Evolutionary conservation across 2,888 invertebrate genomes (phyloP), one percentile per base, ranked within the genome.

Genomic region (Caenorhabditis uteleia): DNA sequence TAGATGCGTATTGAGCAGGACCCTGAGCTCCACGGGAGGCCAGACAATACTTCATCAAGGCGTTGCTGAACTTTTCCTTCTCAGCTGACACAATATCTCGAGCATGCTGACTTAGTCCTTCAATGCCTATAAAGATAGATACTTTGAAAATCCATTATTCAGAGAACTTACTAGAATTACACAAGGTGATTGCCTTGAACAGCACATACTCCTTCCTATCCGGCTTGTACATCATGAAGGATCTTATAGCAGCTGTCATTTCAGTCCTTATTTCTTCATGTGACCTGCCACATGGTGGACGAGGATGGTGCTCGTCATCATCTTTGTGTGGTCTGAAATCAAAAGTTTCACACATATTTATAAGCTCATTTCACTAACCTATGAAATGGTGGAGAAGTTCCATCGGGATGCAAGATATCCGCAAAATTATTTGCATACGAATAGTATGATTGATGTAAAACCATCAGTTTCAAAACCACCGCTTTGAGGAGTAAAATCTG

Each of bases 131-230:
- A 69, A 47, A 33, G 7, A 23, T 21, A 36, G 7, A 3, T 20
- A 27, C 38, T 10, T 34, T 0, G n/a, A 2, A 39, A 31, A 18
- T 29, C 21, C 18, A 36, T 29, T 3, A 38, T n/a, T n/a, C n/a
- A 4, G 21, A 31, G 2, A 27, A 61, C 70, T 61, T n/a, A 74
- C 71, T 54, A 16, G 74, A 50, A 59, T 71, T 74, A 45, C 69
- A 71, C 10, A 74, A 49, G 1, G 61, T 55, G 16, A 74, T 66
- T 2, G 71, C 68, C 53, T 74, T 74, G 54, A 71, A 44, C 12
- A 71, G 45, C 5, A 74, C 70, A 45, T 74, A 74, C 46, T 74
- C 74, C 8, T 65, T 61, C 25, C 54, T 60, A 39, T 65, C 61
- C 34, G 68, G 23, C n/a, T 55, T 12, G 27, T 57, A 44, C 14